Evolutionary conservation across 2,113 vertebrate species (phyloP).

Genomic region (Redunca redunca): DNA sequence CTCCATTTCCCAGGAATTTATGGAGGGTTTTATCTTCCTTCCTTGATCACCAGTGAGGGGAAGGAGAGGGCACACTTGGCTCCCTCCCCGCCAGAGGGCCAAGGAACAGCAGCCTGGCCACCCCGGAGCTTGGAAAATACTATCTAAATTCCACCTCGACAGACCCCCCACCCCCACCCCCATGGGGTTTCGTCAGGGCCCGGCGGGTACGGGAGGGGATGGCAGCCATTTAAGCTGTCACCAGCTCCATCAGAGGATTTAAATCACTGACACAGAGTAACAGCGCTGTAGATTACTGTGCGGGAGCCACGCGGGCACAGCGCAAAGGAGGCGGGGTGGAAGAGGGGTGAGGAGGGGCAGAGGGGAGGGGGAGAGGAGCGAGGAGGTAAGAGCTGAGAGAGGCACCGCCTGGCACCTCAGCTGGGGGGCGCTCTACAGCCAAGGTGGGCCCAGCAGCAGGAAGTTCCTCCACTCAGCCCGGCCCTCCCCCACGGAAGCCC

Average conservation of each 20-base stretch:
- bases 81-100: constrained; percentile 59
- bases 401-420: background rate
- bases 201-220: constrained; percentile 66
- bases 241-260: constrained; percentile 78
- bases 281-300: constrained; percentile 72
- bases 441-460: background rate
- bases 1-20: constrained; percentile 59
- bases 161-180: constrained; percentile 67
- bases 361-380: background rate
- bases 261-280: constrained; percentile 82
- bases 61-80: constrained; percentile 47
- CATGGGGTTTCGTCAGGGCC: constrained; percentile 73
- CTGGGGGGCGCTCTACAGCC: background rate
- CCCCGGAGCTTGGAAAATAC: constrained; percentile 38
- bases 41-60: constrained; percentile 48
- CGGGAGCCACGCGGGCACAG: constrained; percentile 59
- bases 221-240: constrained; percentile 84
- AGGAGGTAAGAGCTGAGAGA: background rate
- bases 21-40: constrained; percentile 57
- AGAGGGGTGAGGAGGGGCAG: background rate
- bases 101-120: constrained; percentile 28
- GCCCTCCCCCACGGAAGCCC: background rate
- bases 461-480: background rate
- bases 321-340: background rate
- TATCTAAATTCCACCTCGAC: constrained; percentile 68